Conservation (phyloP, 1,140 invertebrate species). For the Acromyrmex heyeri region DNA sequence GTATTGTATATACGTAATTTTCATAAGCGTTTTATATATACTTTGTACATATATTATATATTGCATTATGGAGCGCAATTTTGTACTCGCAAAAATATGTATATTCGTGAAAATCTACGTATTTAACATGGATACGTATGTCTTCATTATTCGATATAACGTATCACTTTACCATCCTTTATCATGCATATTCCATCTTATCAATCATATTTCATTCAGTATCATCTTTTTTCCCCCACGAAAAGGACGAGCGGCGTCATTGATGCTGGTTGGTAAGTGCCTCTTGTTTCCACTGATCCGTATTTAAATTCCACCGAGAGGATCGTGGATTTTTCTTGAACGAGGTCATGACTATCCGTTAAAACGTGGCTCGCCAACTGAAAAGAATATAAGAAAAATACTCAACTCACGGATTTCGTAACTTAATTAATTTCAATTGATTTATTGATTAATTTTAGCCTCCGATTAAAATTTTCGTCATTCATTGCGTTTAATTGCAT, state of each 20-base stretch:
- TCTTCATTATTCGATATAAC: slow-evolving; percentile 23
- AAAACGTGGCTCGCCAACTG: neutral
- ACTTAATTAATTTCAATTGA: neutral
- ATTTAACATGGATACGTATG: slow-evolving; percentile 10
- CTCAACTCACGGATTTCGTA: neutral
- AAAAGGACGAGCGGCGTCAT: slow-evolving; percentile 62
- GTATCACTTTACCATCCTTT: slow-evolving; percentile 6
- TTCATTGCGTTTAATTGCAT: neutral
- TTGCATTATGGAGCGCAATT: slow-evolving; percentile 24
- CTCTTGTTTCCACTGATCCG: slow-evolving; percentile 43
- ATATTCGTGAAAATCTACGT: slow-evolving; percentile 35
- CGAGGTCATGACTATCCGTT: slow-evolving; percentile 27
- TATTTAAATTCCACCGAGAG: slow-evolving; percentile 63
- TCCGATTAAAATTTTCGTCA: neutral
- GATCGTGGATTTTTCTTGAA: slow-evolving; percentile 32
- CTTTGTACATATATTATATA: slow-evolving; percentile 18
- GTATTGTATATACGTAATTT: neutral
- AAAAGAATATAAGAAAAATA: neutral
- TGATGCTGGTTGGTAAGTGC: slow-evolving; percentile 64
- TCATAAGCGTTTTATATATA: slow-evolving; percentile 20
- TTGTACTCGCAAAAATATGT: slow-evolving; percentile 43
- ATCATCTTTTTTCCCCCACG: slow-evolving; percentile 51
- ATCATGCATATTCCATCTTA: slow-evolving; percentile 1
- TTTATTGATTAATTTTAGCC: neutral
- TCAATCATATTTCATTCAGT: slow-evolving; percentile 59